Base-by-base conservation (phyloP, 2,113 vertebrate genomes). In the Mormoops blainvillei region DNA sequence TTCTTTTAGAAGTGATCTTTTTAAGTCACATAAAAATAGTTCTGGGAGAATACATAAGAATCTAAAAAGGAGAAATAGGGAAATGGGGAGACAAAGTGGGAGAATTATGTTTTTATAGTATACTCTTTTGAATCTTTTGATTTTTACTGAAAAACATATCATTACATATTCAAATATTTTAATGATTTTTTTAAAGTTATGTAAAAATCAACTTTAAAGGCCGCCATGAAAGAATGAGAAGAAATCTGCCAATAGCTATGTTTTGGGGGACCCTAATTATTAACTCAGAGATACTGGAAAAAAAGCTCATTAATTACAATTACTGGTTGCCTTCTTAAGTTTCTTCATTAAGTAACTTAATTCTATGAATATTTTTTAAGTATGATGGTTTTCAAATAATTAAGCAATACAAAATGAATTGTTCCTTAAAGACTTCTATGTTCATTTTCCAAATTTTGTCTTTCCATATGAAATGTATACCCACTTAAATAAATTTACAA, bases 281-380 rank as follows among this genome's bases (percentile, higher is more conserved):
- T 89, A 89, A 96, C 81, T 93, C 54, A 63, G 52, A 71, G 24
- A 54, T 70, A 54, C 14, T 89, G 73, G 84, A 92, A 67, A 89
- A 77, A 68, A 48, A 54, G 48, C 52, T 90, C 56, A 87, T 78
- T 78, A 80, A 38, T 70, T 84, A 92, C 18, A 67, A 92, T 45
- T 89, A 43, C 36, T 85, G 63, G 18, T 71, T 50, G 45, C 36
- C 26, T 78, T 89, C 48, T 65, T 93, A 45, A 63, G 22, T 61
- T 67, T 41, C 78, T 89, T 78, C 70, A 71, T 93, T 87, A 92
- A n/a, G 9, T 78, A 78, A 68, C 4, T 92, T 93, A 84, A 78
- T 84, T 92, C 36, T 73, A 85, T 38, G 12, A 85, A 54, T 85
- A 78, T 48, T 63, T 92, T 63, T 71, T 80, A 91, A 93, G 45